These are phyloP conservation scores for Camponotus pennsylvanicus DNA, from an alignment of 1,140 invertebrate genomes.

Conservation along the genomic window DNA sequence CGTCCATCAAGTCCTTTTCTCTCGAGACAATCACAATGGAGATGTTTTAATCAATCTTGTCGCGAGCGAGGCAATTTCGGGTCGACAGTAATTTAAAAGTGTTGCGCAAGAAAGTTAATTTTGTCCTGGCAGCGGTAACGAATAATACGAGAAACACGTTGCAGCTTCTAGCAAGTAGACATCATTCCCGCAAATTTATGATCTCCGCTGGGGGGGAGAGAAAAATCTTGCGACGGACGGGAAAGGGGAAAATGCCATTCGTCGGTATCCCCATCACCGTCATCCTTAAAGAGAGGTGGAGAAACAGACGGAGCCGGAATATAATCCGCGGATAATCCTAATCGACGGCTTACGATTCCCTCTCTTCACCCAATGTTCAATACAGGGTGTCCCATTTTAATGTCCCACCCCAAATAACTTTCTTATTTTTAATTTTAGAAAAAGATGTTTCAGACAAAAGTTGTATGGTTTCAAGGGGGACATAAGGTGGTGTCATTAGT, in stretches of 20 bases:
- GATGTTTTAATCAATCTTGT: constrained; percentile 51
- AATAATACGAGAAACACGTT: constrained; percentile 51
- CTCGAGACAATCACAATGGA: neutral
- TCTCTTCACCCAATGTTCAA: constrained; percentile 49
- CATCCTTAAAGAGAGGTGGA: constrained; percentile 24
- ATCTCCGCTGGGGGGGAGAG: neutral
- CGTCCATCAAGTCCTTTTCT: neutral
- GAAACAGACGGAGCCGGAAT: constrained; percentile 61
- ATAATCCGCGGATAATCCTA: constrained; percentile 79
- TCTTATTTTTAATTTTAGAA: no score
- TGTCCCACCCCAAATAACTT: no score
- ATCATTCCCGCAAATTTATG: constrained; percentile 67
- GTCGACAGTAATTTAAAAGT: constrained; percentile 53
- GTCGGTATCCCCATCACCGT: neutral
- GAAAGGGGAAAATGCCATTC: constrained; percentile 32
- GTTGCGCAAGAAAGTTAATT: constrained; percentile 64
- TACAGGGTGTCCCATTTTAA: no score
- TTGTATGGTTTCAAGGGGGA: no score
- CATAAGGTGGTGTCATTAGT: no score
- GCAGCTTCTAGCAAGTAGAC: constrained; percentile 32
- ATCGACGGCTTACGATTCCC: constrained; percentile 70
- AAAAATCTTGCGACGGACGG: constrained; percentile 17
- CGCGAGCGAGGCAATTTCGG: constrained; percentile 24
- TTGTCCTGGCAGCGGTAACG: neutral
- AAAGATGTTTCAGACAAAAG: no score